Evolutionary conservation across 2,888 invertebrate species (phyloP).

Genomic region (Anticlea derivata): DNA sequence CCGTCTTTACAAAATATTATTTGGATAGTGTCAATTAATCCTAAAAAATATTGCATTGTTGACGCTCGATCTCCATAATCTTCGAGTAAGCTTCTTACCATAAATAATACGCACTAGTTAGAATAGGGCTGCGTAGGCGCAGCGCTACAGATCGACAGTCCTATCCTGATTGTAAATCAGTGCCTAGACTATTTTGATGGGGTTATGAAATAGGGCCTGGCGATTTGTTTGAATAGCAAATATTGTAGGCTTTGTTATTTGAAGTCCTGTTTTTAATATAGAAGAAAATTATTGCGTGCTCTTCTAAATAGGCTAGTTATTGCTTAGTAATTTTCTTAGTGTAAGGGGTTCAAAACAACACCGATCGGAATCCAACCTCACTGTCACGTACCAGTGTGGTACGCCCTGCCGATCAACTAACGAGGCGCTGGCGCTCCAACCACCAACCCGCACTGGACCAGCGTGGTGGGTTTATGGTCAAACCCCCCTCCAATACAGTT

Average conservation of each 20-base stretch:
- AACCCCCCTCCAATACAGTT: too few relatives aligned
- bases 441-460: too few relatives aligned
- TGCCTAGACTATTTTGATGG: constrained; percentile 58
- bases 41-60: constrained; percentile 70
- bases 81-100: constrained; percentile 80
- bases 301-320: too few relatives aligned
- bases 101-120: constrained; percentile 81
- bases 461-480: too few relatives aligned
- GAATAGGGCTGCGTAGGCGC: constrained; percentile 78
- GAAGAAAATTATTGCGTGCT: too few relatives aligned
- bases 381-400: too few relatives aligned
- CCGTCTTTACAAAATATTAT: constrained; percentile 20
- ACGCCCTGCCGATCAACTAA: too few relatives aligned
- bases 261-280: too few relatives aligned
- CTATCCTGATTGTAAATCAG: constrained; percentile 82
- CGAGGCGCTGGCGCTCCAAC: too few relatives aligned
- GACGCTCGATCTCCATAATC: constrained; percentile 79
- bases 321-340: too few relatives aligned
- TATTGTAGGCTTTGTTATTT: neutral
- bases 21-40: constrained; percentile 34
- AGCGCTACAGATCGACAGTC: constrained; percentile 73
- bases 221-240: constrained; percentile 11
- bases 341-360: too few relatives aligned
- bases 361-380: too few relatives aligned
- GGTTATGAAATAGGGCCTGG: constrained; percentile 34